Conservation (phyloP, 2,797 vertebrate species). For the Eidolon dupreanum region DNA sequence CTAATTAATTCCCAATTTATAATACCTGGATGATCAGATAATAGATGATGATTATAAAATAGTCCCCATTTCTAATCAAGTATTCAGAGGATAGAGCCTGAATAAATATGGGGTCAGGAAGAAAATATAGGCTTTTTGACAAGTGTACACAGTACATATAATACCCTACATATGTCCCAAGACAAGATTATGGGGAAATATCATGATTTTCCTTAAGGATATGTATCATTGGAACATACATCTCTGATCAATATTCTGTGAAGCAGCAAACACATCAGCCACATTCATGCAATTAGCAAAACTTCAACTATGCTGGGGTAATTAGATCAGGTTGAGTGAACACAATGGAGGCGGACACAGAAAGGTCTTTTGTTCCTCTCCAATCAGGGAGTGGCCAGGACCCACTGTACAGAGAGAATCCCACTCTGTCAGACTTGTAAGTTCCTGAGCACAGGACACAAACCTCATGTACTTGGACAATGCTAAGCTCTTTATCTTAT, state of each 20-base stretch:
- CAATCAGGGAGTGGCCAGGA: not conserved
- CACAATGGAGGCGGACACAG: not conserved
- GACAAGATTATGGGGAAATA: not conserved
- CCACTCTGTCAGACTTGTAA: not conserved
- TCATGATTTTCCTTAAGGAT: not conserved
- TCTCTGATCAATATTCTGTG: not conserved
- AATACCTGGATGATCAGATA: not conserved
- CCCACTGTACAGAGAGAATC: not conserved
- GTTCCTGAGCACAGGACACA: not conserved
- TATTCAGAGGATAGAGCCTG: not conserved
- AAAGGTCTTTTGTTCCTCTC: not conserved
- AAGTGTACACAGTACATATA: not conserved
- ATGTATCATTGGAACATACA: not conserved
- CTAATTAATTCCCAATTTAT: not conserved
- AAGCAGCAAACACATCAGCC: not conserved
- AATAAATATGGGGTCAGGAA: not conserved
- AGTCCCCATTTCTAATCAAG: not conserved
- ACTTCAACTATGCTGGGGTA: not conserved
- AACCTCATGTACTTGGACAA: conserved; percentile 7
- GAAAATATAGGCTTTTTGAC: not conserved
- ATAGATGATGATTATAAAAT: not conserved
- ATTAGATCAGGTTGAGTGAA: conserved; percentile 12
- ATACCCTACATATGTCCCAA: not conserved
- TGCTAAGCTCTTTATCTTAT: conserved; percentile 17
- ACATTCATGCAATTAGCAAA: conserved; percentile 1